Base-by-base conservation (phyloP, 2,888 invertebrate species). In the Chloroclysta siterata region DNA sequence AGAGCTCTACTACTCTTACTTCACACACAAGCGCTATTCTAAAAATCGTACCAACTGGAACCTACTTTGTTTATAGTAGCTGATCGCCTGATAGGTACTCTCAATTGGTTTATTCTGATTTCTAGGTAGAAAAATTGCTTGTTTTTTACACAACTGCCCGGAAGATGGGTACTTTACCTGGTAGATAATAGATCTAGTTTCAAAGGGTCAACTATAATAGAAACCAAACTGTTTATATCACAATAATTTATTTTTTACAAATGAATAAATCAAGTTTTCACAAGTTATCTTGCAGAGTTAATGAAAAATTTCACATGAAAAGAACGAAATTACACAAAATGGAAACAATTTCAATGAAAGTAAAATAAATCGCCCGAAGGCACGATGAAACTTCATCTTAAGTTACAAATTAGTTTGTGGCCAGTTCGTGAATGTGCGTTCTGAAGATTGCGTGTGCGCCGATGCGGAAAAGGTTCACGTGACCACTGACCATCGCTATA, bases 231-330 rank as follows among this genome's bases (percentile, higher is more conserved):
- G 74, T 65, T 86, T 92, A 83, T 93, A 93, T 93, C 93, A 93
- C 93, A 93, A 93, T 93, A 93, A 93, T 93, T 93, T 93, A 93
- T 93, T 93, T 48, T 80, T 91, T 91, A 93, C 93, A 93, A 93
- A 89, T 87, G 88, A 89, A 89, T 84, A 85, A 87, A 86, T 90
- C 90, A 90, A 89, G 86, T 84, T 89, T 50, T 86, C 85, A 87
- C 85, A 87, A 87, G 80, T 85, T 81, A 82, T 82, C 78, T 80
- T 84, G 83, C 84, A 85, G 74, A 87, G 82, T n/a, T n/a, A 73
- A 74, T 76, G 72, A 75, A 68, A 48, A 67, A 44, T 72, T 73
- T 76, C 61, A 69, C 63, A 67, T 63, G 67, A 65, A 69, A 70
- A 58, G 58, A 64, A 68, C 39, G 54, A 66, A 60, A 64, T 65